Percentiles rank a stretch among this genome's conserved stretches.
Evolutionary conservation across 1,140 invertebrate genomes (phyloP).

Genomic region (Condylostylus longicornis): DNA sequence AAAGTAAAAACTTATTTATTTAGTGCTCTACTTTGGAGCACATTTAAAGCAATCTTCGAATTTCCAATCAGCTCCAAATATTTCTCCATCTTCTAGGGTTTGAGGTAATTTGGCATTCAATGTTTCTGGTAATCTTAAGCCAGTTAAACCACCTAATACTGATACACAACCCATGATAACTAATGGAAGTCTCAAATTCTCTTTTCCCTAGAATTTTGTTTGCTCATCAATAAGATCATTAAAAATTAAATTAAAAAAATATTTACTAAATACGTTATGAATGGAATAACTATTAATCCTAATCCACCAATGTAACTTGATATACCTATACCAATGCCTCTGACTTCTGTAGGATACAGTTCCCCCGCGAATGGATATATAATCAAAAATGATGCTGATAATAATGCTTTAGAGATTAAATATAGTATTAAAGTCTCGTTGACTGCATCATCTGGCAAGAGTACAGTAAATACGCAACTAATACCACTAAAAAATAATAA

Average conservation of each 20-base stretch:
- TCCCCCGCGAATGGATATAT: slow-evolving; percentile 84
- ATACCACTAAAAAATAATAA: slow-evolving; percentile 40
- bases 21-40: slow-evolving; percentile 41
- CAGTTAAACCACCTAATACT: slow-evolving; percentile 61
- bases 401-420: slow-evolving; percentile 73
- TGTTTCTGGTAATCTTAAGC: slow-evolving; percentile 64
- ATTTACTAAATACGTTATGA: slow-evolving; percentile 73
- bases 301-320: slow-evolving; percentile 76
- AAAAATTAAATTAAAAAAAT: background rate
- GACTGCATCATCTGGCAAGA: slow-evolving; percentile 56
- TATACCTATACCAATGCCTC: slow-evolving; percentile 75
- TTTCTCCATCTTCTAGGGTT: slow-evolving; percentile 72
- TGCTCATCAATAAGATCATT: background rate
- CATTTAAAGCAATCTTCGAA: slow-evolving; percentile 54
- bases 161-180: slow-evolving; percentile 66
- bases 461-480: slow-evolving; percentile 64
- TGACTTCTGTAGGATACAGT: slow-evolving; percentile 70
- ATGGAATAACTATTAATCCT: slow-evolving; percentile 75
- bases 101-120: slow-evolving; percentile 62
- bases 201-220: slow-evolving; percentile 47
- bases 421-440: slow-evolving; percentile 59
- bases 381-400: slow-evolving; percentile 79
- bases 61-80: slow-evolving; percentile 72
- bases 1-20: background rate
- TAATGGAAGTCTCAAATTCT: slow-evolving; percentile 64